These are phyloP conservation scores for Pogonus chalceus DNA, from an alignment of 1,140 invertebrate genomes.

Conservation along the genomic window DNA sequence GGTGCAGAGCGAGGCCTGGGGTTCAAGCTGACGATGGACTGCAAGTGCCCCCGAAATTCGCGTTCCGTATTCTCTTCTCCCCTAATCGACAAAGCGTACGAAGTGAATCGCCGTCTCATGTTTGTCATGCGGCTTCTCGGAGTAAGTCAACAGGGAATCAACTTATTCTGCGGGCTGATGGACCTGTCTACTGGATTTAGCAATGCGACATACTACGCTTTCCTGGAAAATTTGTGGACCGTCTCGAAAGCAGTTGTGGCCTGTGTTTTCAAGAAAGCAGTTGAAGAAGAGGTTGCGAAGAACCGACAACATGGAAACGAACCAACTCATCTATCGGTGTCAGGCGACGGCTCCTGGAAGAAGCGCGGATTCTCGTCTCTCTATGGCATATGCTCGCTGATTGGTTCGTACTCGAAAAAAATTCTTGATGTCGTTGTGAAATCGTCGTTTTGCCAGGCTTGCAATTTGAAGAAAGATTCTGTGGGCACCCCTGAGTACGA, in stretches of 20 bases:
- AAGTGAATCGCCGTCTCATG: conserved; percentile 22
- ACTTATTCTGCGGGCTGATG: conserved; percentile 20
- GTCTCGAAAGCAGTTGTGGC: conserved; percentile 13
- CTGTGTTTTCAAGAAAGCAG: conserved; percentile 10
- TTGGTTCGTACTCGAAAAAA: conserved; percentile 20
- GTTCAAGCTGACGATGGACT: background rate
- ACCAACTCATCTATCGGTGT: conserved; percentile 19
- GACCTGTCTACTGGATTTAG: conserved; percentile 13
- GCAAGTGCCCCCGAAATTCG: too few relatives aligned
- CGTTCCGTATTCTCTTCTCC: conserved; percentile 19
- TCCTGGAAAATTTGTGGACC: conserved; percentile 12
- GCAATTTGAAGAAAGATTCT: conserved; percentile 14
- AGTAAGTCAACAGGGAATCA: conserved; percentile 16
- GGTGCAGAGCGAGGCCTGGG: background rate
- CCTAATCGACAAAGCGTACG: conserved; percentile 18
- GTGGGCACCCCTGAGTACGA: conserved; percentile 17
- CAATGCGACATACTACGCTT: conserved; percentile 12
- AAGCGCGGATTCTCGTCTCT: conserved; percentile 24
- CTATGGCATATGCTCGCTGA: conserved; percentile 20
- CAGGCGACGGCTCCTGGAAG: conserved; percentile 22
- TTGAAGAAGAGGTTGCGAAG: conserved; percentile 10
- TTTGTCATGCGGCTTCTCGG: conserved; percentile 20
- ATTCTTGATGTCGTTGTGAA: conserved; percentile 21
- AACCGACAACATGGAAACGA: conserved; percentile 12
- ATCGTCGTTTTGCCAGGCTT: conserved; percentile 18